These are phyloP conservation scores for Brachymystax lenok DNA, from an alignment of 2,797 vertebrate genomes.

Conservation along the genomic window DNA sequence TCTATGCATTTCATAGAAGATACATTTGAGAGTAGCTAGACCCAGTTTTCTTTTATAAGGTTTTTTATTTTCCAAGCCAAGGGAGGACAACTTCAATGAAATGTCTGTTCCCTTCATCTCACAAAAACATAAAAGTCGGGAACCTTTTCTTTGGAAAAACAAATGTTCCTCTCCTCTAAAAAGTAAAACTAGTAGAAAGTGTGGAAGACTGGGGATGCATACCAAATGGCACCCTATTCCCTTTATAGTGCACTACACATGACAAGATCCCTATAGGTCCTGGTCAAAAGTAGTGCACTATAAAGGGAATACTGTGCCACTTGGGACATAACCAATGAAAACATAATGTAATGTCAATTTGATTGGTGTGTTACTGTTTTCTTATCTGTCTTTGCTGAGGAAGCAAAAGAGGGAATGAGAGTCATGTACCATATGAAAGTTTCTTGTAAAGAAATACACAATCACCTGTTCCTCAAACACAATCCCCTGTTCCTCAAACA, in stretches of 20 bases:
- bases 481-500: background rate
- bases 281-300: no score
- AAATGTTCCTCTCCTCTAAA: background rate
- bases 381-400: slow-evolving; percentile 27
- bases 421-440: slow-evolving; percentile 24
- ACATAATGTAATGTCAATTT: slow-evolving; percentile 57
- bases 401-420: slow-evolving; percentile 50
- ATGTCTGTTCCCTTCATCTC: slow-evolving; percentile 27
- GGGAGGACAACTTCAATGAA: slow-evolving; percentile 45
- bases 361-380: slow-evolving; percentile 65
- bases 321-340: slow-evolving; percentile 23
- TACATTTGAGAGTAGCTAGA: background rate
- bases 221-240: background rate
- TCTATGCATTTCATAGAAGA: slow-evolving; percentile 35
- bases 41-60: slow-evolving; percentile 26
- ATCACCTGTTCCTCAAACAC: no score
- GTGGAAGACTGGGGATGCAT: background rate
- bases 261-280: slow-evolving; percentile 27
- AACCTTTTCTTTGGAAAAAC: background rate
- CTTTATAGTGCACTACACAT: background rate
- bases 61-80: slow-evolving; percentile 42
- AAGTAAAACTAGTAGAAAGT: background rate
- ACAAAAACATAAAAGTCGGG: background rate
- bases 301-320: slow-evolving; percentile 5
- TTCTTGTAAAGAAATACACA: no score